phyloP scores from a whole-genome alignment of 2,113 vertebrate genomes.

The Pachycephala philippinensis region DNA sequence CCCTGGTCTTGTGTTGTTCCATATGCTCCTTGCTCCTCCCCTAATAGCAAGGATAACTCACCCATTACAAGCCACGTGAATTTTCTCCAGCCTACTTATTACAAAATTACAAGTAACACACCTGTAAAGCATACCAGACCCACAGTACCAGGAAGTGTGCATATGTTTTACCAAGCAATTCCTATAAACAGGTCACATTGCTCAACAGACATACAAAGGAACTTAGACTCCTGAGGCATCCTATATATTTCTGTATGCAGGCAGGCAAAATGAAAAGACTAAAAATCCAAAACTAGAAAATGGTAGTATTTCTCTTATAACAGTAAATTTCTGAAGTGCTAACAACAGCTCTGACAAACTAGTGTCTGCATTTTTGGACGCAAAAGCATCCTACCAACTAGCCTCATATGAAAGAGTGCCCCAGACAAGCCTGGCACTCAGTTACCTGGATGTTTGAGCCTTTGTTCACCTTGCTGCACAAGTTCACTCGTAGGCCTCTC shows the following conservation, averaged over 20 bases:
- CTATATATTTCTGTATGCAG: not conserved
- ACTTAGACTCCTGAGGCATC: not conserved
- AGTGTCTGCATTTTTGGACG: not conserved
- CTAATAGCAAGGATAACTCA: not conserved
- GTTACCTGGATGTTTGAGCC: slow-evolving; percentile 69
- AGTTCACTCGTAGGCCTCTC: slow-evolving; percentile 45
- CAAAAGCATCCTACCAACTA: not conserved
- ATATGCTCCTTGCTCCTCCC: not conserved
- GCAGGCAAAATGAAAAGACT: not conserved
- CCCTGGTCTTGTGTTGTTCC: not conserved
- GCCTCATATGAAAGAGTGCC: not conserved
- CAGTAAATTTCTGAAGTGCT: not conserved
- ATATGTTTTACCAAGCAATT: not conserved
- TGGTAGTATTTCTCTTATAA: accelerated
- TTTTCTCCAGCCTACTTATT: not conserved
- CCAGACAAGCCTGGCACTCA: not conserved
- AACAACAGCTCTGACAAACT: not conserved
- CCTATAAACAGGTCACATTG: not conserved
- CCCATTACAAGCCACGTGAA: not conserved
- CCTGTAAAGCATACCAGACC: not conserved
- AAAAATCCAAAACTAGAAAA: not conserved
- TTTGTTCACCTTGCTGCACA: slow-evolving; percentile 57
- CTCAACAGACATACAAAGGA: not conserved
- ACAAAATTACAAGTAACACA: not conserved
- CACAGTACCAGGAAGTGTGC: not conserved